Conservation (phyloP, 1,140 invertebrate species). For the Cepaea nemoralis region DNA sequence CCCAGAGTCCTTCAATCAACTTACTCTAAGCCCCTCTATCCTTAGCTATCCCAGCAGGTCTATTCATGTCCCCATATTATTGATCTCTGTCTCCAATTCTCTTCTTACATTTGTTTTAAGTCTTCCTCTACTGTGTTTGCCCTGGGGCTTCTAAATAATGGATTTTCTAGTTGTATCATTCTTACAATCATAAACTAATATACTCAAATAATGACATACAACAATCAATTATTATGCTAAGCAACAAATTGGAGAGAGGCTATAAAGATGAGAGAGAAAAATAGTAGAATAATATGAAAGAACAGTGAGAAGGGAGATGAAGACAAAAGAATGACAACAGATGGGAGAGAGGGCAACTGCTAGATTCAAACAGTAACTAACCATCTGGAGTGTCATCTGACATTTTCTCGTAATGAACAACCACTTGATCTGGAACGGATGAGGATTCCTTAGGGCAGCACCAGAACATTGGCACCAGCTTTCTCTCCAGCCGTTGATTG, state of each 20-base stretch:
- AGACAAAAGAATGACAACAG: background rate
- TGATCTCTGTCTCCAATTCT: too few species aligned
- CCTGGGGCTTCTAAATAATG: too few species aligned
- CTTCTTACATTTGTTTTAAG: too few species aligned
- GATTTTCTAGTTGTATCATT: too few species aligned
- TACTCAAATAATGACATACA: background rate
- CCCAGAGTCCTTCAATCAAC: too few species aligned
- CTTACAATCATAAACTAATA: background rate
- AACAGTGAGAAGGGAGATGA: background rate
- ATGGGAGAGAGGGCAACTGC: background rate
- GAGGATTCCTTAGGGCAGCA: conserved; percentile 36
- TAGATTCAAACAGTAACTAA: background rate
- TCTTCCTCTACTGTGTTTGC: too few species aligned
- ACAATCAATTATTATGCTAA: background rate
- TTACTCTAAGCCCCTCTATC: too few species aligned
- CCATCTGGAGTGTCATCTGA: conserved; percentile 39
- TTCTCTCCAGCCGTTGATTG: conserved; percentile 63
- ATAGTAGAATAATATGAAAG: background rate
- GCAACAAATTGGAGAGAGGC: background rate
- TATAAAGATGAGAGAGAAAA: background rate
- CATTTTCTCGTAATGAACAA: conserved; percentile 59
- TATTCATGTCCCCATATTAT: too few species aligned
- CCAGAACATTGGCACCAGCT: conserved; percentile 52
- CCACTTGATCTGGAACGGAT: conserved; percentile 39
- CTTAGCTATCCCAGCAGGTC: too few species aligned